These are phyloP conservation scores for Festucalex cinctus DNA, from an alignment of 2,113 vertebrate genomes.

Conservation along the genomic window DNA sequence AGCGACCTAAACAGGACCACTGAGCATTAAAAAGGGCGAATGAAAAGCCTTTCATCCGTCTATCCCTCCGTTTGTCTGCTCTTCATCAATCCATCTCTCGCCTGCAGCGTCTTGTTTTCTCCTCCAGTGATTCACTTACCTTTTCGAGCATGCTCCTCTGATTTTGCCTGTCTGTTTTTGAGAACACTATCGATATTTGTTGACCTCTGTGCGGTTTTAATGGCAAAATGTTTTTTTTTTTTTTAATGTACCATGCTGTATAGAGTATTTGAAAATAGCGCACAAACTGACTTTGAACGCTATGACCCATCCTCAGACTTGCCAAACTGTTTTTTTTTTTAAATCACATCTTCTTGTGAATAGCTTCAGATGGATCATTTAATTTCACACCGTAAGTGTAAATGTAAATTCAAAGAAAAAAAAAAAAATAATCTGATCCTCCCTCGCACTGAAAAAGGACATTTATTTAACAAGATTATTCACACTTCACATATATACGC, in stretches of 20 bases:
- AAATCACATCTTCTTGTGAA: neutral
- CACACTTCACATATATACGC: neutral
- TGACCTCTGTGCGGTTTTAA: neutral
- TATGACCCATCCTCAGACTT: neutral
- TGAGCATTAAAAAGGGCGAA: conserved; percentile 36
- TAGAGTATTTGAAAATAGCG: neutral
- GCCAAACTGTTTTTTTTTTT: neutral
- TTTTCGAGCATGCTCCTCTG: conserved; percentile 13
- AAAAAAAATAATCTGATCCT: neutral
- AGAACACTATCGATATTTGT: neutral
- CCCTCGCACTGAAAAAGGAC: neutral
- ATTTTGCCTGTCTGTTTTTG: neutral
- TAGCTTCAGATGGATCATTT: neutral
- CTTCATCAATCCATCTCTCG: conserved; percentile 35
- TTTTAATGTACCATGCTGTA: no score
- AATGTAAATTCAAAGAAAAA: neutral
- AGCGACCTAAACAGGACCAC: conserved; percentile 39
- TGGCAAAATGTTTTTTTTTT: neutral
- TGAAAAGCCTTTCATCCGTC: conserved; percentile 55
- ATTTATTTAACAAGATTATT: conserved; percentile 15
- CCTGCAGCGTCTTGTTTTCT: conserved; percentile 52
- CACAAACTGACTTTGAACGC: conserved; percentile 1
- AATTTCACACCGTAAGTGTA: neutral
- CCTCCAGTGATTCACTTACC: conserved; percentile 39
- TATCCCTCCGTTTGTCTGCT: conserved; percentile 29